These are phyloP conservation scores for Megaceryle alcyon DNA, from an alignment of 2,797 vertebrate species.

Conservation along the genomic window DNA sequence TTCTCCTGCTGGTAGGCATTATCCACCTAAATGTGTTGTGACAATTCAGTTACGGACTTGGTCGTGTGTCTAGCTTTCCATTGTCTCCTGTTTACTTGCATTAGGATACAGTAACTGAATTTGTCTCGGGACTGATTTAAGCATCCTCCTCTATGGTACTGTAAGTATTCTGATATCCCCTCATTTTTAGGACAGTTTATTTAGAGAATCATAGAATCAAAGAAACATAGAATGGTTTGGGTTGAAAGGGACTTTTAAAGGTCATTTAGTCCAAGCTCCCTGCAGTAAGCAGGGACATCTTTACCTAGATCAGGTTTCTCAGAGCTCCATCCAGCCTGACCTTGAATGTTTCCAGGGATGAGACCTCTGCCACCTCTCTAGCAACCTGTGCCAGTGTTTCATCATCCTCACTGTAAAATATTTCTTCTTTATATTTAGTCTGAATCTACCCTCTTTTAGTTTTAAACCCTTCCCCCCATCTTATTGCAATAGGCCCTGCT, in stretches of 20 bases:
- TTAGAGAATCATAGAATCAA: neutral
- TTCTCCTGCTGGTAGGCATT: neutral
- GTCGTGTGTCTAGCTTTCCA: neutral
- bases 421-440: neutral
- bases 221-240: neutral
- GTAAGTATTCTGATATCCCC: neutral
- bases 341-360: neutral
- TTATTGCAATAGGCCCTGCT: neutral
- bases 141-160: neutral
- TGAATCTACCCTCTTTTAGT: neutral
- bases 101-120: neutral
- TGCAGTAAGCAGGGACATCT: neutral
- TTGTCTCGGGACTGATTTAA: neutral
- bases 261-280: neutral
- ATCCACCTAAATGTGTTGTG: neutral
- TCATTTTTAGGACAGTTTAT: neutral
- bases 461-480: neutral
- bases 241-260: neutral
- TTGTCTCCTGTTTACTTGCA: neutral
- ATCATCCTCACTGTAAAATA: fast-evolving
- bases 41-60: neutral
- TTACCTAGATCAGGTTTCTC: neutral
- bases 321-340: fast-evolving
- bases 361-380: neutral
- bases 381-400: neutral